Base-by-base conservation (phyloP, 1,140 invertebrate species). In the Arion vulgaris region DNA sequence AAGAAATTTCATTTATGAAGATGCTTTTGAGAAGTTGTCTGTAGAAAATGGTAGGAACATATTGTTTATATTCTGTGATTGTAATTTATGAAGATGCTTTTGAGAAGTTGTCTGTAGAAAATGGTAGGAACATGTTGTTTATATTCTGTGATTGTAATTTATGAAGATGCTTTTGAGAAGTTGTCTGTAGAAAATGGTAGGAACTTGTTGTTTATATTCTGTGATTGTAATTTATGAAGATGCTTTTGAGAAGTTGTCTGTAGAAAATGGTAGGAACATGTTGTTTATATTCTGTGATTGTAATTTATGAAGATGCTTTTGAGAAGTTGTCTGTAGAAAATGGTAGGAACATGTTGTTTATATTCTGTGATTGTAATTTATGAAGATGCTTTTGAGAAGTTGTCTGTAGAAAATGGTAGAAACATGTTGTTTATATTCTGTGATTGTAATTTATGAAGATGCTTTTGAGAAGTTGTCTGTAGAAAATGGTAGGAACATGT, bases 21-120 rank as follows among this genome's bases (percentile, higher is more conserved):
- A 99, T 93, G 97, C 98, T 0, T 99, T 97, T 92, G 97, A 98
- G 41, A 98, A 98, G 92, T 92, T 99, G 0, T 97, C 97, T 9
- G 94, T 94, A 0, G 96, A 97, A 87, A 99, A 98, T 93, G 96
- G 96, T 92, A 84, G 71, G 76, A 74, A 45, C 36, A 34, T 53
- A 45, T 45, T 5, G 5, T 45, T 45, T 45, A 15, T 45, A 7
- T 45, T 45, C n/a, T n/a, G n/a, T n/a, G 79, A 96, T 96, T 87
- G 97, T 98, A 93, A 93, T 99, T 0, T 99, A 99, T 91, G 98
- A 99, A 93, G 98, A 99, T 93, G 97, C 98, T 0, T 99, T 97
- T 92, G 97, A 98, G 41, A 98, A 98, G 92, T 92, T 99, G 0
- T 97, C 97, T 9, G 94, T 94, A 0, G 96, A 97, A 87, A 99